These are phyloP conservation scores for Metopolophium dirhodum DNA, from an alignment of 1,140 invertebrate species.

Conservation along the genomic window DNA sequence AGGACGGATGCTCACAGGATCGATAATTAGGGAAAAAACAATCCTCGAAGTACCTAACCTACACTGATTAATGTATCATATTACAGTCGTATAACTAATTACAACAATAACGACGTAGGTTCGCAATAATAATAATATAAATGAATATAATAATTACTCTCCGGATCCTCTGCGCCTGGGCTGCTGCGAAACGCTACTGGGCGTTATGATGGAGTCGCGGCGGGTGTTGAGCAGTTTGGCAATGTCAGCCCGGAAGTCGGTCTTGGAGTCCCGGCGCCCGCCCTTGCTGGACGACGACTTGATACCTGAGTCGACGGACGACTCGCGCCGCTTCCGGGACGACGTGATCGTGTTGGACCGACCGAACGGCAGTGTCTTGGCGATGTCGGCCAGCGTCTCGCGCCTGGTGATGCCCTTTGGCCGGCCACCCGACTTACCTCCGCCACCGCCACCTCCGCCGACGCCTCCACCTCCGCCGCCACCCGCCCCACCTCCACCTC, in stretches of 20 bases:
- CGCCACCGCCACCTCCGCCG: slow-evolving; percentile 66
- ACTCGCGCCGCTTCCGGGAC: slow-evolving; percentile 75
- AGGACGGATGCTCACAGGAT: neutral
- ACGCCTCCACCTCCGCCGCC: slow-evolving; percentile 65
- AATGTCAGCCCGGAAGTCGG: slow-evolving; percentile 75
- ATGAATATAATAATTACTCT: slow-evolving; percentile 52
- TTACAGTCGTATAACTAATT: rapidly evolving
- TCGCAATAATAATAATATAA: neutral
- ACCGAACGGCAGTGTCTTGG: slow-evolving; percentile 75
- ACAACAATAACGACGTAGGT: no score
- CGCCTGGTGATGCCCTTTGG: slow-evolving; percentile 74
- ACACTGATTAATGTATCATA: neutral
- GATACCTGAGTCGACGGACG: slow-evolving; percentile 82
- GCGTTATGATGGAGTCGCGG: slow-evolving; percentile 66
- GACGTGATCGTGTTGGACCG: slow-evolving; percentile 64
- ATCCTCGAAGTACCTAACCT: neutral
- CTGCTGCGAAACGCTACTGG: slow-evolving; percentile 60
- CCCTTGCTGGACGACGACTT: slow-evolving; percentile 69
- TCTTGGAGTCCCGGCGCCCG: slow-evolving; percentile 71
- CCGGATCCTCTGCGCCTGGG: slow-evolving; percentile 36
- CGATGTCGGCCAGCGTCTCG: slow-evolving; percentile 84
- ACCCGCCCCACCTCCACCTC: slow-evolving; percentile 73
- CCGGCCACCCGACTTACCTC: slow-evolving; percentile 62
- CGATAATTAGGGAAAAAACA: neutral
- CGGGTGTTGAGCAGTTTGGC: slow-evolving; percentile 72